Evolutionary conservation across 2,888 invertebrate species (phyloP).

Genomic region (Erebia palarica): DNA sequence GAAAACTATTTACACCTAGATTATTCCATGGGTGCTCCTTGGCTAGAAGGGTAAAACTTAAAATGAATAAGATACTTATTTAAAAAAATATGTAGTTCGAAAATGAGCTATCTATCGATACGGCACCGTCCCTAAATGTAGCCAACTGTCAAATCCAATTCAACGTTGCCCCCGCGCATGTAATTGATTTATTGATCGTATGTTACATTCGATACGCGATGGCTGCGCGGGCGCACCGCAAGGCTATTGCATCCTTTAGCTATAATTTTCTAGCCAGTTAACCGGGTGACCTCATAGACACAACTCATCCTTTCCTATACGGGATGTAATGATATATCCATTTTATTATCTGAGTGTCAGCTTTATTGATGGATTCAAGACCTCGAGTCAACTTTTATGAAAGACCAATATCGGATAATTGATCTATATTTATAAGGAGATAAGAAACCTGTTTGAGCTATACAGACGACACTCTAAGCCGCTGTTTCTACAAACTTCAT

Average conservation of each 20-base stretch:
- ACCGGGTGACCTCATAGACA: constrained; percentile 71
- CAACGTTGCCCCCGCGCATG: constrained; percentile 76
- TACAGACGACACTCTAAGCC: no score
- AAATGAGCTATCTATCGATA: constrained; percentile 46
- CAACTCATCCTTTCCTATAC: constrained; percentile 52
- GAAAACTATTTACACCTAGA: no score
- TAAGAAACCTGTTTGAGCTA: no score
- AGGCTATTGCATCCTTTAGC: constrained; percentile 46
- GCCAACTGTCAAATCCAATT: constrained; percentile 81
- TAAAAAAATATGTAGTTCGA: constrained; percentile 1
- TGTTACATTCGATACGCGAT: constrained; percentile 79
- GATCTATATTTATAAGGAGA: not conserved
- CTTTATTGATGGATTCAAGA: constrained; percentile 29
- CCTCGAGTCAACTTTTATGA: not conserved
- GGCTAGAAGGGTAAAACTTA: not conserved
- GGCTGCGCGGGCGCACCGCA: constrained; percentile 56
- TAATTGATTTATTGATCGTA: constrained; percentile 83
- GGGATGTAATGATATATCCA: constrained; percentile 38
- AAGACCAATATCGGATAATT: not conserved
- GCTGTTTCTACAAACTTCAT: no score
- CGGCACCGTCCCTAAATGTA: constrained; percentile 60
- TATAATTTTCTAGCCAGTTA: constrained; percentile 60
- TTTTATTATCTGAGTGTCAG: constrained; percentile 31
- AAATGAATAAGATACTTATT: not conserved
- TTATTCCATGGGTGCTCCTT: not conserved